Evolutionary conservation across 2,797 vertebrate species (phyloP).

Genomic region (Sebastes matsubarae): DNA sequence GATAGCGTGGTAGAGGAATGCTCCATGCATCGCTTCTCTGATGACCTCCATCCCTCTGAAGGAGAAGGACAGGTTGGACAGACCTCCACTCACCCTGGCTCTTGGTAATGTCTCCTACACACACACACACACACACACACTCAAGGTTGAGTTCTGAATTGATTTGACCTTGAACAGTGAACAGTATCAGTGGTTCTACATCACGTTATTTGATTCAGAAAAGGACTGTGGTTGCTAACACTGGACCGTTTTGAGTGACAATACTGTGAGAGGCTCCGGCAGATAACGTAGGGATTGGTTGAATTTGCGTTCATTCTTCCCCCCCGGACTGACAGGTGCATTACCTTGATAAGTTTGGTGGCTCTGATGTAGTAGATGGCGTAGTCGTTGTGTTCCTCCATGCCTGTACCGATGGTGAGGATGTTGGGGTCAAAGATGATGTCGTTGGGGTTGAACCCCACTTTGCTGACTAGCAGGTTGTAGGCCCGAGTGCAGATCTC

Average conservation of each 20-base stretch:
- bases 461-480: conserved; percentile 84
- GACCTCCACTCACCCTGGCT: conserved; percentile 92
- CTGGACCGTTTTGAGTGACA: not conserved
- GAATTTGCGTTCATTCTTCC: not conserved
- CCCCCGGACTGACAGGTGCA: not conserved
- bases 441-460: conserved; percentile 92
- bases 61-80: conserved; percentile 98
- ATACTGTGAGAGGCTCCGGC: not conserved
- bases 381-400: conserved; percentile 95
- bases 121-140: not conserved
- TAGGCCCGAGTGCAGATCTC: conserved; percentile 92
- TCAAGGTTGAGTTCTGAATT: not conserved
- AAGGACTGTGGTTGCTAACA: not conserved
- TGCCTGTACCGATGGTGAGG: conserved; percentile 96
- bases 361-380: conserved; percentile 92
- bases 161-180: not conserved
- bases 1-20: conserved; percentile 96
- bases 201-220: not conserved
- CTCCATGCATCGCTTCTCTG: conserved; percentile 96
- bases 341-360: conserved; percentile 90
- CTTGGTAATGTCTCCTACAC: conserved; percentile 88
- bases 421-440: conserved; percentile 99
- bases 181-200: not conserved
- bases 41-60: conserved; percentile 97
- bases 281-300: not conserved